phyloP scores from a whole-genome alignment of 1,140 invertebrate species.

The roundworm (Caenorhabditis elegans) region WBcel235 BX284603.4:7825501-7826000 shows the following conservation, averaged over 20 bases:
- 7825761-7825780: no score
- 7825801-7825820: no score
- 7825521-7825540: constrained; percentile 49
- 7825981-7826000: no score
- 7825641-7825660: constrained; percentile 53
- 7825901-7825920: no score
- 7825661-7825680: constrained; percentile 53
- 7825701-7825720: constrained; percentile 52
- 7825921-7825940: no score
- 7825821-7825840: no score
- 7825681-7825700: constrained; percentile 51
- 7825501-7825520: constrained; percentile 50
- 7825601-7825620: constrained; percentile 49
- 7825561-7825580: constrained; percentile 47
- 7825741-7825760: constrained; percentile 59
- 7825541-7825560: constrained; percentile 43
- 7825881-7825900: no score
- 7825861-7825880: no score
- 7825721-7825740: constrained; percentile 49
- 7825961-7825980: no score
- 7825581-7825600: constrained; percentile 44
- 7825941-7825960: no score
- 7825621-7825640: constrained; percentile 40
- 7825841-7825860: no score
- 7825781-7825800: no score